Evolutionary conservation across 2,888 invertebrate genomes (phyloP).

Genomic region (Rhimphoctona megacephalus): DNA sequence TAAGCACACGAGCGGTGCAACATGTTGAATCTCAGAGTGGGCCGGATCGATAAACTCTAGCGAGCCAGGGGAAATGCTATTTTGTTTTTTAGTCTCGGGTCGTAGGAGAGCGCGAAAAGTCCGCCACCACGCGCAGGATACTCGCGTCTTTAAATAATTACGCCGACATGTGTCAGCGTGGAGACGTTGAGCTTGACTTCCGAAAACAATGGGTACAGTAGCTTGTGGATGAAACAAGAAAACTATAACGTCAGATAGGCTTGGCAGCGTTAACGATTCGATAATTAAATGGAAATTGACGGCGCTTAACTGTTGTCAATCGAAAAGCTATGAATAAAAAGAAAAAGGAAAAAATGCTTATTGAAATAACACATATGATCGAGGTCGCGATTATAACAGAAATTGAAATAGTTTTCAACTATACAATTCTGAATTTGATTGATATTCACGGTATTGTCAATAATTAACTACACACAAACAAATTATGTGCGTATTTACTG

Average conservation of each 20-base stretch:
- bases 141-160: not conserved
- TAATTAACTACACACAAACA: not conserved
- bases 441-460: not conserved
- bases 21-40: slow-evolving; percentile 46
- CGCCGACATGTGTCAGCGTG: not conserved
- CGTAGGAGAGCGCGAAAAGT: slow-evolving; percentile 8
- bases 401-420: not conserved
- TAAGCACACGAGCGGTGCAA: slow-evolving; percentile 10
- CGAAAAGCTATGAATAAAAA: not conserved
- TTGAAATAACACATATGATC: not conserved
- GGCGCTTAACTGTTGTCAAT: not conserved
- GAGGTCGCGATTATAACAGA: not conserved
- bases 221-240: not conserved
- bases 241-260: not conserved
- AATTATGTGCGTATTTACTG: not conserved
- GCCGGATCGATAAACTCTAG: slow-evolving; percentile 61
- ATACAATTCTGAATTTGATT: not conserved
- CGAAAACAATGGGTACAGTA: not conserved
- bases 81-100: slow-evolving; percentile 8
- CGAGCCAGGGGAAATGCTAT: slow-evolving; percentile 44
- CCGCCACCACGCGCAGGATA: not conserved
- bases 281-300: not conserved
- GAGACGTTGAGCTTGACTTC: not conserved
- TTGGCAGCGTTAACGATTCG: not conserved
- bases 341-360: not conserved